Evolutionary conservation across 2,797 vertebrate genomes (phyloP).

Genomic region (Oceanodroma leucorhoa): DNA sequence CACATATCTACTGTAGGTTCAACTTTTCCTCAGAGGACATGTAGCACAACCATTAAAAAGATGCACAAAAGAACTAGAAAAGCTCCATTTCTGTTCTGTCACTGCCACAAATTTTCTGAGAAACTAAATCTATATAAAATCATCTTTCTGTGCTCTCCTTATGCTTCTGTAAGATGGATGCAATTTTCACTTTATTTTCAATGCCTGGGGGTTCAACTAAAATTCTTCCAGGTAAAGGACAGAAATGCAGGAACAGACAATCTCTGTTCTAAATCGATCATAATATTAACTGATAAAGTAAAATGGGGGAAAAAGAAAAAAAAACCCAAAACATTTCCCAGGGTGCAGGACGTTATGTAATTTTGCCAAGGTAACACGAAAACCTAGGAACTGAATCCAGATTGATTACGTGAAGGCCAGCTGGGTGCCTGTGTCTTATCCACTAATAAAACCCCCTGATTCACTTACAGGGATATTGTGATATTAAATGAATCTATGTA

Average conservation of each 20-base stretch:
- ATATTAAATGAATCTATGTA: neutral
- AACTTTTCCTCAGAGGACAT: neutral
- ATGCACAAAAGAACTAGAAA: neutral
- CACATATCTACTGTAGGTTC: neutral
- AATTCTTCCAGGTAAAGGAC: neutral
- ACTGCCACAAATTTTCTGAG: neutral
- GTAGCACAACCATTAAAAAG: neutral
- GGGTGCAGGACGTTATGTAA: neutral
- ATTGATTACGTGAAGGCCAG: neutral
- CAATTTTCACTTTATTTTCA: neutral
- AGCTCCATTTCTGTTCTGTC: neutral
- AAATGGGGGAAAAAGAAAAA: accelerated
- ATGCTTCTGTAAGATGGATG: neutral
- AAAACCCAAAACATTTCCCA: neutral
- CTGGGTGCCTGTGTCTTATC: neutral
- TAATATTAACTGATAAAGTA: neutral
- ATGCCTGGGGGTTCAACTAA: neutral
- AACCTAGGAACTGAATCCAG: neutral
- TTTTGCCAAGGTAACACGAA: neutral
- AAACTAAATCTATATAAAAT: neutral
- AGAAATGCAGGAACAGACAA: neutral
- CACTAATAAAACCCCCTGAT: neutral
- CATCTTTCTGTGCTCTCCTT: neutral
- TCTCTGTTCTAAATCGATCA: neutral
- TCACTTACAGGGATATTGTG: neutral